Conservation (phyloP, 2,797 vertebrate species). For the Ficedula albicollis region DNA sequence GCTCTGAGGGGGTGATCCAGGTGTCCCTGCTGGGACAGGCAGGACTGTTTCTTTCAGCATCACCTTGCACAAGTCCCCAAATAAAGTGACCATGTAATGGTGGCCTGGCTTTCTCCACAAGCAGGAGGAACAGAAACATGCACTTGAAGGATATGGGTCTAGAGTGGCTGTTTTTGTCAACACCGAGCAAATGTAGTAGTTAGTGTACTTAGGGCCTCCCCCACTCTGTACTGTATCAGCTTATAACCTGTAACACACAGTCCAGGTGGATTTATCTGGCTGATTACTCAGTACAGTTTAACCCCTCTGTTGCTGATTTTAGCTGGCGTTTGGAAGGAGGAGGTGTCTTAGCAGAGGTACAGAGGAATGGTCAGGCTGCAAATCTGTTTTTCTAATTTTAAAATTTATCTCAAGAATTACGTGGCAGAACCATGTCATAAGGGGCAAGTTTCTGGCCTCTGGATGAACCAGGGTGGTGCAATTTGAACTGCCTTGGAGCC, state of each 20-base stretch:
- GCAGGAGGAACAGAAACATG: neutral
- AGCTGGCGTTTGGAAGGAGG: neutral
- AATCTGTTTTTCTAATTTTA: neutral
- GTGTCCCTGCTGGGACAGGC: neutral
- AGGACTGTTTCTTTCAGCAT: neutral
- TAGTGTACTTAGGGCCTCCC: neutral
- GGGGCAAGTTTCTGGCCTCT: neutral
- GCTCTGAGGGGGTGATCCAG: fast-evolving
- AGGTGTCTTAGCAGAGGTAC: neutral
- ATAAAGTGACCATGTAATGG: neutral
- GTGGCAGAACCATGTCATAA: fast-evolving
- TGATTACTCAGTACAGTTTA: neutral
- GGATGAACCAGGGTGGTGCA: neutral
- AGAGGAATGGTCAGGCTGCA: neutral
- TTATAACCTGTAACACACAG: neutral
- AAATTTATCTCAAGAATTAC: neutral
- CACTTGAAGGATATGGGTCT: neutral
- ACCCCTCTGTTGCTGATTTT: neutral
- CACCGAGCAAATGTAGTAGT: neutral
- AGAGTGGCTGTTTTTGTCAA: neutral
- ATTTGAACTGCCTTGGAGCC: neutral
- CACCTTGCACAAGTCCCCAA: neutral
- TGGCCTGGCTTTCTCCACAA: neutral
- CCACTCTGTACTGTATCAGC: neutral
- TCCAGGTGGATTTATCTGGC: neutral